Conservation (phyloP, 2,113 vertebrate species). For the Podarcis cretensis region DNA sequence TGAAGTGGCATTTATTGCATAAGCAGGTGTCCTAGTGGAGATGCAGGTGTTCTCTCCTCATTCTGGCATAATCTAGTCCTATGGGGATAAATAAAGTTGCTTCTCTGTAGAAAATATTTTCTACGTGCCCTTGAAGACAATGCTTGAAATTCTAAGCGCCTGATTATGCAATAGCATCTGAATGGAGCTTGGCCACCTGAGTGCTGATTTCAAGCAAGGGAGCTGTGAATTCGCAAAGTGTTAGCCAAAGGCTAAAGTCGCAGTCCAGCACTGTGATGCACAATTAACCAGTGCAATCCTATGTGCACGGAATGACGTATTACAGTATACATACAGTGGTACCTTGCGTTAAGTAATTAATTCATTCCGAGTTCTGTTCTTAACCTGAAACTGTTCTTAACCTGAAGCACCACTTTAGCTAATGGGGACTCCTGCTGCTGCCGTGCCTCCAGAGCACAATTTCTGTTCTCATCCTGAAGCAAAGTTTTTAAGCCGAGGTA, state of each 20-base stretch:
- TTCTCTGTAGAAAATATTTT: slow-evolving; percentile 66
- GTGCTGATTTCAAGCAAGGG: slow-evolving; percentile 51
- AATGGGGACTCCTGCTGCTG: too few species aligned
- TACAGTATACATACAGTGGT: neutral
- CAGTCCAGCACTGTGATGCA: neutral
- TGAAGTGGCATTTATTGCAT: slow-evolving; percentile 60
- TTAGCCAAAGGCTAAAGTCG: neutral
- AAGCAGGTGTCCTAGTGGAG: slow-evolving; percentile 70
- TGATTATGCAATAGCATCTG: slow-evolving; percentile 61
- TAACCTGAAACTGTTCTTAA: too few species aligned
- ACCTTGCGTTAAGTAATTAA: too few species aligned
- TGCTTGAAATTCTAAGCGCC: slow-evolving; percentile 59
- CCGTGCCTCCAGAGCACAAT: too few species aligned
- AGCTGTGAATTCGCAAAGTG: neutral
- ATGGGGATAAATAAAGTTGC: slow-evolving; percentile 61
- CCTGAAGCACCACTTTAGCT: too few species aligned
- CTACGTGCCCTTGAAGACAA: slow-evolving; percentile 72
- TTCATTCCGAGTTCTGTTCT: too few species aligned
- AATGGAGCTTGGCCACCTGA: slow-evolving; percentile 55
- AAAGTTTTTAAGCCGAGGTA: too few species aligned
- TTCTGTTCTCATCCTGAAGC: too few species aligned
- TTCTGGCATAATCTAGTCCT: slow-evolving; percentile 62
- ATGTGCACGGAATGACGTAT: neutral
- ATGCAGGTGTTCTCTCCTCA: slow-evolving; percentile 74
- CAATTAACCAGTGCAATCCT: neutral